Conservation (phyloP, 37 sponge, comb jelly and placozoan species). For the Crambe crambe region DNA sequence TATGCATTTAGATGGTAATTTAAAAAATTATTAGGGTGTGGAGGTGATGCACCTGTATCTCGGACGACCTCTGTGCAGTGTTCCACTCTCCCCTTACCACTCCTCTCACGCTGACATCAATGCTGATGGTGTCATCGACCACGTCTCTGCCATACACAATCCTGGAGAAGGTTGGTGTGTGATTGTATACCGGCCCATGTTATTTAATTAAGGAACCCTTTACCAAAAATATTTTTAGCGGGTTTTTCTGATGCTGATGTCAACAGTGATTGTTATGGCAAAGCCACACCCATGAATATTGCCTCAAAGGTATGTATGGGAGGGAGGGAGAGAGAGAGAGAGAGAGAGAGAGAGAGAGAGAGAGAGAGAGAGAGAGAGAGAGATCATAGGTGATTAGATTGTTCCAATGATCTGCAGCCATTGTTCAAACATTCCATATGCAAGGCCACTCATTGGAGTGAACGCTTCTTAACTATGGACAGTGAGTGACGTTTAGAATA, state of each 20-base stretch:
- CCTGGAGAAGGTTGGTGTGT: constrained; percentile 47
- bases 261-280: constrained; percentile 67
- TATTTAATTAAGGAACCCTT: no score
- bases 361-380: no score
- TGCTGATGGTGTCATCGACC: constrained; percentile 80
- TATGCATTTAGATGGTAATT: no score
- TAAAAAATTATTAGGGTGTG: constrained; percentile 28
- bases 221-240: no score
- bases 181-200: no score
- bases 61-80: constrained; percentile 78
- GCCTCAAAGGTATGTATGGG: constrained; percentile 8
- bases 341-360: no score
- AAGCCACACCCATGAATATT: constrained; percentile 38
- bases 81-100: constrained; percentile 71
- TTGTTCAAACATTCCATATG: constrained; percentile 84
- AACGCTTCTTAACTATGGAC: constrained; percentile 67
- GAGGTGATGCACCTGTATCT: constrained; percentile 75
- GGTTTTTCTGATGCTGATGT: neutral
- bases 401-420: no score
- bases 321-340: no score
- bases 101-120: constrained; percentile 80
- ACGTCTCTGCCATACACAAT: constrained; percentile 59
- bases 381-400: no score
- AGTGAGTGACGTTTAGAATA: constrained; percentile 35
- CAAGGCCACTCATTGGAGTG: constrained; percentile 77